Conservation (phyloP, 37 sponge, comb jelly and placozoan species). For the Bolinopsis microptera region DNA sequence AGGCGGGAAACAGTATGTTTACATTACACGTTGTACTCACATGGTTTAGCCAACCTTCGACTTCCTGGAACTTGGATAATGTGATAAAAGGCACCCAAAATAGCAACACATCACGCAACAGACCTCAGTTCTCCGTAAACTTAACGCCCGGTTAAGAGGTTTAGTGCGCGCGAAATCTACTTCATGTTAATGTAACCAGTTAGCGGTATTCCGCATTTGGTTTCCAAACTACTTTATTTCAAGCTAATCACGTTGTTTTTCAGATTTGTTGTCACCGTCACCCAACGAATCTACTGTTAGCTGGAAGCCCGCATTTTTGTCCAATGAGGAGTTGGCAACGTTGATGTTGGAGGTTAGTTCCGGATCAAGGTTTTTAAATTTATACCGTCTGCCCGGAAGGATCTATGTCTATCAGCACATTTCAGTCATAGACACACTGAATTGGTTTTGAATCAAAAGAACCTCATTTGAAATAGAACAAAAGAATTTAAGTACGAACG, state of each 20-base stretch:
- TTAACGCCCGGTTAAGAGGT: background rate
- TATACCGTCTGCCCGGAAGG: background rate
- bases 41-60: background rate
- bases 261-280: slow-evolving; percentile 45
- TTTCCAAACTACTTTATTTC: too few species aligned
- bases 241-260: background rate
- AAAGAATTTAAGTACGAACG: background rate
- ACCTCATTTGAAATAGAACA: background rate
- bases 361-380: background rate
- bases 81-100: background rate
- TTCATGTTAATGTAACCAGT: background rate
- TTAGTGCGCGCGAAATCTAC: background rate
- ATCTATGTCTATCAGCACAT: too few species aligned
- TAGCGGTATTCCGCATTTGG: too few species aligned
- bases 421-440: too few species aligned
- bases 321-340: slow-evolving; percentile 27
- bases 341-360: slow-evolving; percentile 29
- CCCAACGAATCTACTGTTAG: slow-evolving; percentile 48
- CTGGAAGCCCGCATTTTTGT: slow-evolving; percentile 37
- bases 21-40: background rate
- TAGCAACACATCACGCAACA: background rate
- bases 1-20: background rate
- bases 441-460: too few species aligned
- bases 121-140: background rate
- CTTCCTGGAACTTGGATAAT: background rate